These are phyloP conservation scores for Zeugodacus cucurbitae DNA, from an alignment of 1,140 invertebrate genomes.

Conservation along the genomic window DNA sequence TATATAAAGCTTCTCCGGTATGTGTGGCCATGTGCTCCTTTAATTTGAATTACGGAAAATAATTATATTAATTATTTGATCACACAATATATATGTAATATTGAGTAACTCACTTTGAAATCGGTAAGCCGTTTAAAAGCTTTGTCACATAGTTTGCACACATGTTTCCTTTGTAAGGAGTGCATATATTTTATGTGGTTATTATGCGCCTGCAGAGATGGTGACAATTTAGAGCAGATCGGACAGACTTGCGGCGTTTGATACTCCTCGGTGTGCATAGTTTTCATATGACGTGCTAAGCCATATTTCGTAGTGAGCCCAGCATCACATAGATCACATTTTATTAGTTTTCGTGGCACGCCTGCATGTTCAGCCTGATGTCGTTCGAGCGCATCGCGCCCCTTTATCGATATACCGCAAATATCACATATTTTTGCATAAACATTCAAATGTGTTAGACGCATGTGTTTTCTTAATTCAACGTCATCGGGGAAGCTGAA, in stretches of 20 bases:
- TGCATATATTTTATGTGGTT: conserved; percentile 58
- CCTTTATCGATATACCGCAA: conserved; percentile 57
- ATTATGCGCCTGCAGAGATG: conserved; percentile 53
- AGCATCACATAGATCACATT: conserved; percentile 57
- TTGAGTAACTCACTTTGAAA: not conserved
- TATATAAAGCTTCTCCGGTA: conserved; percentile 59
- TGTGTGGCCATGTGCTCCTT: conserved; percentile 63
- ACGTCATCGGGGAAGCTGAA: conserved; percentile 53
- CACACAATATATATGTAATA: not conserved
- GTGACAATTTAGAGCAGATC: conserved; percentile 56
- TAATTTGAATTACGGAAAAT: not conserved
- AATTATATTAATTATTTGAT: not conserved
- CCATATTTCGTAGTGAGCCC: conserved; percentile 58
- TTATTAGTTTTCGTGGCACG: conserved; percentile 45
- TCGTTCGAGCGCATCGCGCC: conserved; percentile 50
- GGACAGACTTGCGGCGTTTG: conserved; percentile 54
- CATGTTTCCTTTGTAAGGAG: conserved; percentile 51
- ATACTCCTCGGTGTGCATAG: conserved; percentile 58
- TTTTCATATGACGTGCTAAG: conserved; percentile 57
- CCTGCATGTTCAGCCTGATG: conserved; percentile 54
- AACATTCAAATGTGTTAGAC: conserved; percentile 49
- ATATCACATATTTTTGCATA: conserved; percentile 62
- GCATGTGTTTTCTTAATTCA: conserved; percentile 53
- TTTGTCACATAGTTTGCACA: conserved; percentile 61
- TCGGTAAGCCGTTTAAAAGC: conserved; percentile 51